Evolutionary conservation across 2,113 vertebrate genomes (phyloP).

Genomic region (Pelecanus crispus): DNA sequence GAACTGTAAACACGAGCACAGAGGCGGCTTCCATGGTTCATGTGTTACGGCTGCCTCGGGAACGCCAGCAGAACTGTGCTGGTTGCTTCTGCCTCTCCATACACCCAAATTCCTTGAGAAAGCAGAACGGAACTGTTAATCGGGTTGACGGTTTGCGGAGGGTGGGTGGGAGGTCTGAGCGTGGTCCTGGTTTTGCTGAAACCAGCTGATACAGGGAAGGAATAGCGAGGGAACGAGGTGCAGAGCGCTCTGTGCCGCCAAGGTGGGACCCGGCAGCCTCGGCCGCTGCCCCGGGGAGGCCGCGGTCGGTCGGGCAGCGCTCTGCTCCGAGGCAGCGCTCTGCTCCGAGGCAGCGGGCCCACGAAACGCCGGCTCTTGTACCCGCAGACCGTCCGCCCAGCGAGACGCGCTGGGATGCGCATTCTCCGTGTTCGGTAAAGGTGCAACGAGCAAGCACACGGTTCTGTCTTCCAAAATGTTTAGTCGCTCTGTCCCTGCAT

Average conservation of each 20-base stretch:
- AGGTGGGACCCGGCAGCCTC: not conserved
- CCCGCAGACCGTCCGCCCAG: not conserved
- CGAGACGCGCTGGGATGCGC: not conserved
- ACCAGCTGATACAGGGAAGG: not conserved
- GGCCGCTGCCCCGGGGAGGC: not conserved
- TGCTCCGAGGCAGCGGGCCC: not conserved
- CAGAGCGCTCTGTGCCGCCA: not conserved
- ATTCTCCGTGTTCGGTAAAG: not conserved
- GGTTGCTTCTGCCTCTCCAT: not conserved
- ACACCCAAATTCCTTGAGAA: not conserved
- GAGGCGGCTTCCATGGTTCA: not conserved
- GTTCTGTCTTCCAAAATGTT: not conserved
- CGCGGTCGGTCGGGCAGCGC: not conserved
- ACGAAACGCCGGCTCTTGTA: not conserved
- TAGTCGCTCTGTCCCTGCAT: not conserved
- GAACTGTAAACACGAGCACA: rapidly evolving
- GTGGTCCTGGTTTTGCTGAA: not conserved
- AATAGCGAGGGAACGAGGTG: not conserved
- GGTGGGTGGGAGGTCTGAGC: not conserved
- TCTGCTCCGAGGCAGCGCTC: not conserved
- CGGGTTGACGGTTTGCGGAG: not conserved
- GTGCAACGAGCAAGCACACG: not conserved
- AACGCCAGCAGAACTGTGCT: not conserved
- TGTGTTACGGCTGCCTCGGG: not conserved
- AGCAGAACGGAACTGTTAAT: not conserved